Base-by-base conservation (phyloP, 2,113 vertebrate genomes). In the Orycteropus afer region DNA sequence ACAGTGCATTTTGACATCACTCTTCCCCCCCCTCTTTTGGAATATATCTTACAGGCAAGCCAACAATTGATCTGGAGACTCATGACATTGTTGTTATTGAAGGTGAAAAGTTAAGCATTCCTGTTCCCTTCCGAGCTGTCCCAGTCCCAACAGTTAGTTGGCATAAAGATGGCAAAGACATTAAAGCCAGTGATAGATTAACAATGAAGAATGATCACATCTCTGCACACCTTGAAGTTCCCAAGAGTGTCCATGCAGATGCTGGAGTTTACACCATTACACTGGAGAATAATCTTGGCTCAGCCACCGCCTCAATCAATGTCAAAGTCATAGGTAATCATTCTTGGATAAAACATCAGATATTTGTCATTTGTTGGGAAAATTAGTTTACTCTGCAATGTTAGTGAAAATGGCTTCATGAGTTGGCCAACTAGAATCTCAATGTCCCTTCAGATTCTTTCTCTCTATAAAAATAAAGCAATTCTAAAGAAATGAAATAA, bases 301-400 rank as follows among this genome's bases (percentile, higher is more conserved):
- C 98, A 34, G 99, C 98, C 80, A 99, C 99, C 3, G 99, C 99
- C 63, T 99, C 99, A 14, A 74, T 99, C 93, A 99, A 99, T 1
- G 99, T 99, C 97, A 99, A 99, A 99, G 99, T 99, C 96, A 99
- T 99, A 93, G 99, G 99, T 99, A 99, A 98, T 91, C 76, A 74
- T 71, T 22, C 85, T 90, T 92, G 61, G 53, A 77, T 86, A 15
- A 73, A 86, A 93, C 17, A 47, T 34, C 7, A 55, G 14, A 23
- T 10, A 65, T 85, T 81, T 51, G 49, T 55, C 40, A 92, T 8
- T 0, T 51, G 23, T 47, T 84, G 57, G 37, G 37, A 81, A 93
- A 90, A 83, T 45, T 61, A 69, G 14, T 79, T 78, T 51, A 88
- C 45, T 51, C 49, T 65, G 20, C 3, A 37, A 6, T 53, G 4